phyloP scores from a whole-genome alignment of 2,113 vertebrate genomes.

The Circaetus cinerascens region DNA sequence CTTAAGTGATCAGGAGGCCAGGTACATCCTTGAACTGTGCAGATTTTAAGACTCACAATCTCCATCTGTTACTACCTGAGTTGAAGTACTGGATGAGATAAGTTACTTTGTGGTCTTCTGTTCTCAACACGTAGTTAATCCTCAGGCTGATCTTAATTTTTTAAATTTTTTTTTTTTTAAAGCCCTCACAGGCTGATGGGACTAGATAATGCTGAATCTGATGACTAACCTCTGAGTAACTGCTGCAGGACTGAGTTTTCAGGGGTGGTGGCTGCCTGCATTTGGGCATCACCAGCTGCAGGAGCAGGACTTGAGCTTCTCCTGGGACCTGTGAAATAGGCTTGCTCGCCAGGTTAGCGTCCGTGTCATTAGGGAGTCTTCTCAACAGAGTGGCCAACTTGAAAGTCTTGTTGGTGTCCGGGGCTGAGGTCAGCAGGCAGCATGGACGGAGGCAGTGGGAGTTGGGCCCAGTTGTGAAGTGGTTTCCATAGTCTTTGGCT shows the following conservation, averaged over 20 bases:
- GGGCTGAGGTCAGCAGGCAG: conserved; percentile 15
- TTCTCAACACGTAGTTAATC: background rate
- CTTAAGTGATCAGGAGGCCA: background rate
- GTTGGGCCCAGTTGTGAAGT: conserved; percentile 4
- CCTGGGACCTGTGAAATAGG: background rate
- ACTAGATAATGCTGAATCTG: background rate
- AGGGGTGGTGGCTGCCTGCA: background rate
- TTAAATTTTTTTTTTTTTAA: background rate
- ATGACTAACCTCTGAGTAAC: background rate
- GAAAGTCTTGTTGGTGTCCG: background rate
- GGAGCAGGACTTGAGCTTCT: background rate
- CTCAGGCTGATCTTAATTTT: background rate
- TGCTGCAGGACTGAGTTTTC: background rate
- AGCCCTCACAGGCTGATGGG: background rate
- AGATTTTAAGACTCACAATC: background rate
- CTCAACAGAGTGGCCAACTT: background rate
- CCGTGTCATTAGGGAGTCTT: background rate
- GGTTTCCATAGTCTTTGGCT: conserved; percentile 49
- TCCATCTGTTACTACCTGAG: conserved; percentile 35
- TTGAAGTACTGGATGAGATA: background rate
- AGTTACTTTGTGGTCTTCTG: background rate
- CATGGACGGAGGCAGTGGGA: background rate
- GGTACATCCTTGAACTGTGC: background rate
- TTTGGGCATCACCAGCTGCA: background rate
- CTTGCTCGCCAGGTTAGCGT: background rate